A percentile compares a stretch with the other conserved stretches of the same genome.
Conservation (phyloP, 2,888 invertebrate species). For the Erebia aethiops region DNA sequence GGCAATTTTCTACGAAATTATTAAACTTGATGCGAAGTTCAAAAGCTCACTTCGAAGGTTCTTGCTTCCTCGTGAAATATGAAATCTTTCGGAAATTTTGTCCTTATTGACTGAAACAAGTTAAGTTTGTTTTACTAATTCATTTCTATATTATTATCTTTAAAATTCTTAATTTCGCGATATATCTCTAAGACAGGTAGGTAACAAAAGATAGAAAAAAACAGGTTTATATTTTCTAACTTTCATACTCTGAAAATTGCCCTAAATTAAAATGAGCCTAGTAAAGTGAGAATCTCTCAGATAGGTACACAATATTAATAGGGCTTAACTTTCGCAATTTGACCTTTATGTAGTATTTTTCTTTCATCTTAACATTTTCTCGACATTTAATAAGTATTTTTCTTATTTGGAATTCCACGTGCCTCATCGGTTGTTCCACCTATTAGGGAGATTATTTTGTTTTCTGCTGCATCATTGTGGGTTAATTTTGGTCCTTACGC, state of each 20-base stretch:
- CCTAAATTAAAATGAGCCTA: not conserved
- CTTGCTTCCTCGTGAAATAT: conserved; percentile 45
- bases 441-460: not conserved
- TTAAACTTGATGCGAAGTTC: conserved; percentile 61
- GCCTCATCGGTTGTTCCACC: not conserved
- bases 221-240: no score
- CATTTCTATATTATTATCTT: not conserved
- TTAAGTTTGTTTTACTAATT: not conserved
- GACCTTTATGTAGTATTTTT: conserved; percentile 4
- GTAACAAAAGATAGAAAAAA: no score
- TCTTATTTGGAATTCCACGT: not conserved
- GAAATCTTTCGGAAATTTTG: conserved; percentile 45
- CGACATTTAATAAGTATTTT: not conserved
- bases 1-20: conserved; percentile 67
- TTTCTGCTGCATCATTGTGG: conserved; percentile 1
- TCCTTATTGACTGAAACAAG: conserved; percentile 5
- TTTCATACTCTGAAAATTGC: no score
- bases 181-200: no score
- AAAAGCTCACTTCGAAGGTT: conserved; percentile 59
- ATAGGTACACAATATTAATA: conserved; percentile 10
- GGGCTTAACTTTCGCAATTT: conserved; percentile 10
- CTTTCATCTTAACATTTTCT: not conserved
- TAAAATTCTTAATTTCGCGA: not conserved
- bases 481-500: not conserved
- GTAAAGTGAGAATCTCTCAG: conserved; percentile 1